A percentile compares a stretch with the other conserved stretches of the same genome.
Conservation (phyloP, 2,113 vertebrate species). For the Neodontobutis hainanensis region DNA sequence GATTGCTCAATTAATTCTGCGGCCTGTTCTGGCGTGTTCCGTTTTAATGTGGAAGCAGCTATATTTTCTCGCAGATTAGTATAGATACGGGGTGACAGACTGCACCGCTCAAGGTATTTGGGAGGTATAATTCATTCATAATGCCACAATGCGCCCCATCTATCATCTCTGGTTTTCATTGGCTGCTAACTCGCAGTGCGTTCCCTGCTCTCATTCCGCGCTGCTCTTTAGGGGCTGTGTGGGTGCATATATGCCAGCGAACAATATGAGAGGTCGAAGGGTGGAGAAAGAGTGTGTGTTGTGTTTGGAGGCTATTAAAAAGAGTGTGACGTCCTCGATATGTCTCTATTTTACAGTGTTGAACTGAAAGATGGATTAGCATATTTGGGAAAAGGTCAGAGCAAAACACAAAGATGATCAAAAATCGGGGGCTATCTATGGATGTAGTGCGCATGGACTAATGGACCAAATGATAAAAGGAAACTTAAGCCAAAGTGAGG, state of each 20-base stretch:
- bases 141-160: constrained; percentile 89
- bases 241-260: background rate
- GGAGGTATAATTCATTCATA: constrained; percentile 95
- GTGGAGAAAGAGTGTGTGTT: background rate
- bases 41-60: constrained; percentile 85
- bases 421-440: no score
- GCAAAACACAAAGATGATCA: no score
- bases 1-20: constrained; percentile 92
- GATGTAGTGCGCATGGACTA: no score
- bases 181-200: constrained; percentile 60
- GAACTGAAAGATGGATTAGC: background rate
- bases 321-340: no score
- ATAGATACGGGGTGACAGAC: constrained; percentile 89
- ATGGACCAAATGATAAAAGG: no score
- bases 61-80: constrained; percentile 92
- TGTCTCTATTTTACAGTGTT: no score
- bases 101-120: constrained; percentile 92
- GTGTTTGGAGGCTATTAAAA: background rate
- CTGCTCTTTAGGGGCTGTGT: constrained; percentile 69
- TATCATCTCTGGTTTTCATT: constrained; percentile 81
- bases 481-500: no score
- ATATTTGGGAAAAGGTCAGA: no score
- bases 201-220: constrained; percentile 76
- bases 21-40: constrained; percentile 64
- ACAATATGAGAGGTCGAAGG: background rate